Evolutionary conservation across 2,113 vertebrate genomes (phyloP).

Genomic region (Laticauda colubrina): DNA sequence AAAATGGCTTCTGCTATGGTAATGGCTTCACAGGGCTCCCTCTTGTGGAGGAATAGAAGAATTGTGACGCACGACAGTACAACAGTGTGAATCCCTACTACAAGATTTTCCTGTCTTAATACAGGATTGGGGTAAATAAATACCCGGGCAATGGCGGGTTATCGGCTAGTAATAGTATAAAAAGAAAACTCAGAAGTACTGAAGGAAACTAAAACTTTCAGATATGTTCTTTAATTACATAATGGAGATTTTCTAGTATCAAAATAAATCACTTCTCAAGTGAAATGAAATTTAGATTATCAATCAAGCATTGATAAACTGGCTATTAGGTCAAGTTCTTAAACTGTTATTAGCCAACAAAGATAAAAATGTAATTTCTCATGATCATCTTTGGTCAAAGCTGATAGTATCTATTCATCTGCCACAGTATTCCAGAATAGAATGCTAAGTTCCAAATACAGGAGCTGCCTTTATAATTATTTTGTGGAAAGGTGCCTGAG

Average conservation of each 20-base stretch:
- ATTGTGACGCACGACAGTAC: too few relatives aligned
- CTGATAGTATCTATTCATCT: neutral
- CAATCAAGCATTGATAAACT: neutral
- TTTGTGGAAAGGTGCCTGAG: neutral
- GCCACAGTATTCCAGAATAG: neutral
- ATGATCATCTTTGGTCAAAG: neutral
- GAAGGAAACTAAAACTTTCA: neutral
- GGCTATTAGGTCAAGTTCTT: neutral
- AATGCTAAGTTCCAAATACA: neutral
- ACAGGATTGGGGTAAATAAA: too few relatives aligned
- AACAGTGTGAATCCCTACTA: too few relatives aligned
- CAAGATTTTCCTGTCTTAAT: too few relatives aligned
- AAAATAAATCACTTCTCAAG: neutral
- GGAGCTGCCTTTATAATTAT: neutral
- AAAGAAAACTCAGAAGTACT: neutral
- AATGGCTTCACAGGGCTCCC: too few relatives aligned
- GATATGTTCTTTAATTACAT: neutral
- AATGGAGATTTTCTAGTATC: neutral
- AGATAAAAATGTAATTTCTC: neutral
- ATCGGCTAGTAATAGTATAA: neutral
- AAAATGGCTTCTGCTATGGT: too few relatives aligned
- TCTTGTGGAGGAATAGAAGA: too few relatives aligned
- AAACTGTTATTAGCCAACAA: neutral
- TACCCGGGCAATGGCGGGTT: too few relatives aligned
- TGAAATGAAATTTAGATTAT: neutral